Evolutionary conservation across 2,797 vertebrate species (phyloP).

Genomic region (Sebastiscus albofasciatus): DNA sequence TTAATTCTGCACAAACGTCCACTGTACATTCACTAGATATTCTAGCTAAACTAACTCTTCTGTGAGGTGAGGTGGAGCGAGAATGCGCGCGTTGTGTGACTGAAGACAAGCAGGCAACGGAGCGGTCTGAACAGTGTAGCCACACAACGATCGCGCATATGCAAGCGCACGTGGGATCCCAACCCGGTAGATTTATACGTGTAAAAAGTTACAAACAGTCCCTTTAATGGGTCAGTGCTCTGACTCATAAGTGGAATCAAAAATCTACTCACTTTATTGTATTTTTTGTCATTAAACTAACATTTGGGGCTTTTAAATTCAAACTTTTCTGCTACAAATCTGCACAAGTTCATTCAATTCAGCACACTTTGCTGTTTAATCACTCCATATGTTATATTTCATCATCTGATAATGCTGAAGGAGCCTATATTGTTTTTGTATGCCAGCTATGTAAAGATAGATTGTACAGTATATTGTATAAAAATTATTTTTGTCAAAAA

Average conservation of each 20-base stretch:
- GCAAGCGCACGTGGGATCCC: rapidly evolving
- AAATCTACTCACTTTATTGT: neutral
- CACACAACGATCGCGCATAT: too few species aligned
- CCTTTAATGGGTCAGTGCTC: neutral
- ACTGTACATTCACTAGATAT: too few species aligned
- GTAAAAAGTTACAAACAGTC: too few species aligned
- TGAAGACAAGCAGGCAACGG: too few species aligned
- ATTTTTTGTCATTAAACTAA: neutral
- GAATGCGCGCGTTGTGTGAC: rapidly evolving
- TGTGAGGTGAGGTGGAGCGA: too few species aligned
- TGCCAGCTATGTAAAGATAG: slow-evolving; percentile 69
- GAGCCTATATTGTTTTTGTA: slow-evolving; percentile 68
- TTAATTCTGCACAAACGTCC: too few species aligned
- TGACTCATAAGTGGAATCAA: neutral
- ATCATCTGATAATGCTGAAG: slow-evolving; percentile 25
- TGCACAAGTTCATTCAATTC: neutral
- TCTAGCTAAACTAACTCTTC: too few species aligned
- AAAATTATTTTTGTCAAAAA: slow-evolving; percentile 65
- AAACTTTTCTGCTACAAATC: neutral
- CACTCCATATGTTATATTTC: neutral
- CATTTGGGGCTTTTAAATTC: neutral
- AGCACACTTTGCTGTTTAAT: neutral
- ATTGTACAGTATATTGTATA: slow-evolving; percentile 89
- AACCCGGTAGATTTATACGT: too few species aligned
- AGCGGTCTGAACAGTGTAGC: too few species aligned